Evolutionary conservation across 2,888 invertebrate species (phyloP), one percentile per base, ranked within the genome.

Genomic region (Drosophila infuscata): DNA sequence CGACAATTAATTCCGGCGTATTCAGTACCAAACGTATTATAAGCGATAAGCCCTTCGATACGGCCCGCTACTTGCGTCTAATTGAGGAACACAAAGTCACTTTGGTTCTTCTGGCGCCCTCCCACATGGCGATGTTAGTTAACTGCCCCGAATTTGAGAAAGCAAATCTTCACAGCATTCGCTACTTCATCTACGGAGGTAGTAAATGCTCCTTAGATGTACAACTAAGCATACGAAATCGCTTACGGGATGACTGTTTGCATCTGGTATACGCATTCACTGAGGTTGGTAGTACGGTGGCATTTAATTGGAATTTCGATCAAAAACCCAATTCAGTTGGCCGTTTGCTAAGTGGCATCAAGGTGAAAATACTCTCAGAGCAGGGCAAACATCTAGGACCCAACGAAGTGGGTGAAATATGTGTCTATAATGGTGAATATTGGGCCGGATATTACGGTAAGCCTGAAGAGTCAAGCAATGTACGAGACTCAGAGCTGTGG

Each of bases 401-500:
- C 1, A 82, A 84, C 9, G 78, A 91, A 56, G n/a, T 76, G 9
- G 93, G 20, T 25, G 20, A 25, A 25, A 81, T 93, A 38, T 79
- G 83, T 20, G 72, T 87, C 1, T 61, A 74, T 5, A 82, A 61
- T 2, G 72, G 74, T 5, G 76, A 79, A 36, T 41, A 74, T 6
- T 92, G 92, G 91, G 74, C 75, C 20, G 93, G 93, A 5, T 93
- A 93, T 56, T 92, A 89, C 48, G 83, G 81, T 5, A 91, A 92
- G 56, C 78, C 76, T 0, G 70, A 77, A 15, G 91, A 90, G 36
- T 78, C 91, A 0, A 70, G 71, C 3, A 66, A 74, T 2, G 76
- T 87, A 0, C 76, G 81, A 0, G 92, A 92, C 53, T 63, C 66
- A 0, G 80, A 92, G 3, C 75, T 83, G 15, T 93, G 92, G 92